phyloP scores from a whole-genome alignment of 2,888 invertebrate genomes.

The Agriopis aurantiaria region DNA sequence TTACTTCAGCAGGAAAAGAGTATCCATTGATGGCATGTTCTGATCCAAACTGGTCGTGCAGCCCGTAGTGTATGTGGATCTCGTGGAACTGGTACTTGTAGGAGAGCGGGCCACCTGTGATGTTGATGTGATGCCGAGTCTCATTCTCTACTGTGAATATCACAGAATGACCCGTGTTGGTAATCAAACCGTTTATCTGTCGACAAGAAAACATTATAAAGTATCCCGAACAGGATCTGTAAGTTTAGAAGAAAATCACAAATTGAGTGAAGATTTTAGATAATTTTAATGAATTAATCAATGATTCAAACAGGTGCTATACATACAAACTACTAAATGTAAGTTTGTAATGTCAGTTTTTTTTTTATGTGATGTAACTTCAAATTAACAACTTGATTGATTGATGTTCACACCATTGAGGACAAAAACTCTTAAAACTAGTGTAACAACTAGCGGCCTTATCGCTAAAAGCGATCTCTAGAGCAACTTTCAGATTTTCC shows the following conservation, averaged over 20 bases:
- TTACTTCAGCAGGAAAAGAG: slow-evolving; percentile 98
- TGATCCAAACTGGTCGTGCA: slow-evolving; percentile 96
- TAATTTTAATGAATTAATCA: too few relatives aligned
- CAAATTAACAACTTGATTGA: too few relatives aligned
- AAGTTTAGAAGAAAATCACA: too few relatives aligned
- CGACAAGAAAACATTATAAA: slow-evolving; percentile 42
- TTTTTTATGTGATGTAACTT: too few relatives aligned
- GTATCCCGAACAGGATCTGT: background rate
- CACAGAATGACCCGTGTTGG: slow-evolving; percentile 98
- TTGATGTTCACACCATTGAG: too few relatives aligned
- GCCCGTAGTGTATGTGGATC: slow-evolving; percentile 97
- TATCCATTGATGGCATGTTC: slow-evolving; percentile 99
- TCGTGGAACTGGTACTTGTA: slow-evolving; percentile 98
- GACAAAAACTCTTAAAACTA: too few relatives aligned
- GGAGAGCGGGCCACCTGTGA: slow-evolving; percentile 97
- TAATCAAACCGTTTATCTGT: slow-evolving; percentile 95
- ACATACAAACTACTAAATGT: too few relatives aligned
- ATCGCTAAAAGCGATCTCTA: too few relatives aligned
- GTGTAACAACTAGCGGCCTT: too few relatives aligned
- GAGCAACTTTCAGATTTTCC: too few relatives aligned
- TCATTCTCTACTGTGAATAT: slow-evolving; percentile 96
- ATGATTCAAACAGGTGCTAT: too few relatives aligned
- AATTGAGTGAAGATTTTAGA: background rate
- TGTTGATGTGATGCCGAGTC: slow-evolving; percentile 94
- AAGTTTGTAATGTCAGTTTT: too few relatives aligned